Conservation (phyloP, 2,113 vertebrate species). For the Leptobrachium ailaonicum region DNA sequence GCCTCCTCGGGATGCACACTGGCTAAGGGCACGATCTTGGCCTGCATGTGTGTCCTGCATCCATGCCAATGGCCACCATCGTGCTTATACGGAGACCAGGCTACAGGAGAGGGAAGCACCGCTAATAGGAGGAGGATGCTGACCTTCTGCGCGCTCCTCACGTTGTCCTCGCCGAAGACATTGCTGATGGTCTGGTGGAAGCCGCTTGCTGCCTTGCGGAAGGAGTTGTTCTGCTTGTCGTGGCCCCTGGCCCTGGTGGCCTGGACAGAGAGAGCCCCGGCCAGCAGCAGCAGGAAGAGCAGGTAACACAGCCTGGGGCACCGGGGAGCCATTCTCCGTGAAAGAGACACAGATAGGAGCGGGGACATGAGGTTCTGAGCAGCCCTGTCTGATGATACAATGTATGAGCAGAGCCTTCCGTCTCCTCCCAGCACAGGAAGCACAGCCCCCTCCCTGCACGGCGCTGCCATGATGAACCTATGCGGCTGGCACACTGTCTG, state of each 20-base stretch:
- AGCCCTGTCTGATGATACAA: background rate
- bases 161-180: constrained; percentile 88
- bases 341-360: background rate
- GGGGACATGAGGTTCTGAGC: background rate
- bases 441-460: too few species aligned
- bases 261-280: constrained; percentile 58
- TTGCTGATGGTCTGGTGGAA: constrained; percentile 84
- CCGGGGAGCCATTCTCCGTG: constrained; percentile 51
- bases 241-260: constrained; percentile 75
- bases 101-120: background rate
- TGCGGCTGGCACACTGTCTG: too few species aligned
- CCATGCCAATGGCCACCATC: background rate
- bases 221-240: constrained; percentile 77
- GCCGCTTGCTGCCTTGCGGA: constrained; percentile 77
- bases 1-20: too few species aligned
- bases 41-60: background rate
- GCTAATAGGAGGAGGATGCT: constrained; percentile 19
- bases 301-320: constrained; percentile 52
- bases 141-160: constrained; percentile 85
- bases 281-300: constrained; percentile 59
- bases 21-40: too few species aligned
- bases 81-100: background rate
- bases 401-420: background rate
- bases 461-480: too few species aligned
- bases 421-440: too few species aligned